These are phyloP conservation scores for Chascanopsetta lugubris DNA, from an alignment of 2,113 vertebrate genomes.

Conservation along the genomic window DNA sequence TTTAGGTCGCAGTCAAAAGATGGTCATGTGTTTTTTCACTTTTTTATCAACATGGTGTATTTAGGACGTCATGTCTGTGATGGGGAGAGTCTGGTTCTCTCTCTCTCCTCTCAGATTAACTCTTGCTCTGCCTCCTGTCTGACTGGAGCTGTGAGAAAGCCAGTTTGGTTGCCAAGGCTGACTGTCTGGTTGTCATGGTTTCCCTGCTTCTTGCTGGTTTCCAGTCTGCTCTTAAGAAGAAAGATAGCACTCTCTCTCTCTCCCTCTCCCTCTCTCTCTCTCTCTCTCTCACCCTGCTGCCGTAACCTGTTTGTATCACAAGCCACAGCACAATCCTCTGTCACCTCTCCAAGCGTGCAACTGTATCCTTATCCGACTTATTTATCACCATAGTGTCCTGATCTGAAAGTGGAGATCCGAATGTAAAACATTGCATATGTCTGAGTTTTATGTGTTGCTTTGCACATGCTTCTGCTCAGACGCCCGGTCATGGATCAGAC, in stretches of 20 bases:
- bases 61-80: slow-evolving; percentile 24
- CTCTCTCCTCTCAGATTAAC: slow-evolving; percentile 61
- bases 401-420: not conserved
- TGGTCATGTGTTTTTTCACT: not conserved
- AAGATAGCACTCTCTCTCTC: slow-evolving; percentile 39
- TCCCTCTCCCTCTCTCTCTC: slow-evolving; percentile 10
- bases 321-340: slow-evolving; percentile 34
- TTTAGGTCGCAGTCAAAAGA: too few species aligned
- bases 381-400: slow-evolving; percentile 3
- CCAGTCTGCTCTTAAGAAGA: slow-evolving; percentile 69
- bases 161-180: slow-evolving; percentile 71
- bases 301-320: slow-evolving; percentile 42
- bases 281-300: slow-evolving; percentile 7
- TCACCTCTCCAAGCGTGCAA: not conserved
- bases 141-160: slow-evolving; percentile 69
- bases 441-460: slow-evolving; percentile 27
- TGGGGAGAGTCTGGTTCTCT: slow-evolving; percentile 23
- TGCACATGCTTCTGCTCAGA: slow-evolving; percentile 47
- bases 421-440: not conserved
- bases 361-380: slow-evolving; percentile 6
- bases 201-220: slow-evolving; percentile 72
- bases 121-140: slow-evolving; percentile 65
- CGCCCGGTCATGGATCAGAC: slow-evolving; percentile 73
- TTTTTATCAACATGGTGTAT: slow-evolving; percentile 16
- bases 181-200: slow-evolving; percentile 82